phyloP scores from a whole-genome alignment of 2,888 invertebrate genomes.

The Apoda limacodes region DNA sequence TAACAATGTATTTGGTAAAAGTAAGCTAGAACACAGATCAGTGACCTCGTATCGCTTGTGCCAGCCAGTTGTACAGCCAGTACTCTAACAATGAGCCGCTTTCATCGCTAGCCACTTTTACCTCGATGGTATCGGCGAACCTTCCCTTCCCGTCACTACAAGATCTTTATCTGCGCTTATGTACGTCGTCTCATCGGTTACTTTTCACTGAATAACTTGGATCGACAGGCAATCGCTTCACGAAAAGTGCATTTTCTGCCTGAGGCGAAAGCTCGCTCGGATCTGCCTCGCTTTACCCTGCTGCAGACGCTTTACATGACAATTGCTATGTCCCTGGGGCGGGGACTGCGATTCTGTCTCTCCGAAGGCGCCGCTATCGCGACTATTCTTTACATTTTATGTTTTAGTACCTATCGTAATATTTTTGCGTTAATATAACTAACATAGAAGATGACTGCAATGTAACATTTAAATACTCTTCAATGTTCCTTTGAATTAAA shows the following conservation, averaged over 20 bases:
- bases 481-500: too few relatives aligned
- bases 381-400: too few relatives aligned
- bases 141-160: conserved; percentile 28
- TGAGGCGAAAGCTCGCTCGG: conserved; percentile 40
- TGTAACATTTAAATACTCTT: too few relatives aligned
- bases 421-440: too few relatives aligned
- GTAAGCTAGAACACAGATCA: too few relatives aligned
- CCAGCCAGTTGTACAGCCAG: too few relatives aligned
- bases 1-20: too few relatives aligned
- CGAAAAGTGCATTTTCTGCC: conserved; percentile 65
- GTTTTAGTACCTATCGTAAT: too few relatives aligned
- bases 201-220: conserved; percentile 52
- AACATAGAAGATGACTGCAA: too few relatives aligned
- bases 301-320: conserved; percentile 58
- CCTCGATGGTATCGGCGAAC: conserved; percentile 29
- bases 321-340: conserved; percentile 57
- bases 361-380: conserved; percentile 29
- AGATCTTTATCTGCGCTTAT: conserved; percentile 52
- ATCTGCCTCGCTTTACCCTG: conserved; percentile 37
- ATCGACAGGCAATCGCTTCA: conserved; percentile 60
- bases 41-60: too few relatives aligned
- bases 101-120: conserved; percentile 24
- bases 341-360: conserved; percentile 32
- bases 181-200: too few relatives aligned
- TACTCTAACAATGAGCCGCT: too few relatives aligned